Evolutionary conservation across 2,113 vertebrate species (phyloP).

Genomic region (Astatotilapia flaviijosephi): DNA sequence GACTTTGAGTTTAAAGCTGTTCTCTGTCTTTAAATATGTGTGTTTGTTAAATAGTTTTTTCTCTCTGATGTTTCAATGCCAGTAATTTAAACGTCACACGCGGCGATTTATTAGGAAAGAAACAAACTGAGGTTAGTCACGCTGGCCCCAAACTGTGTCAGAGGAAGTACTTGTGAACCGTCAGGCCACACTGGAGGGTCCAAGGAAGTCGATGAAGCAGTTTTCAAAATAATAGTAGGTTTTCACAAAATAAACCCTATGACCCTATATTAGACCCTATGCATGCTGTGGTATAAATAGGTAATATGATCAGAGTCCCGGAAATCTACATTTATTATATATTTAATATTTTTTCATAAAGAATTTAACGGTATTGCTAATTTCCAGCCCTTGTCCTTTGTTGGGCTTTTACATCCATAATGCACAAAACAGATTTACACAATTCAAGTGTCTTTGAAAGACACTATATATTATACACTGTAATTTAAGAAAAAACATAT

Average conservation of each 20-base stretch:
- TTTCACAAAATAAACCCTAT: conserved; percentile 13
- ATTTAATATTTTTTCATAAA: not conserved
- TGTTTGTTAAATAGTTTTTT: not conserved
- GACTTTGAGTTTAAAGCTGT: not conserved
- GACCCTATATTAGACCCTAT: not conserved
- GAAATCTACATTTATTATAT: not conserved
- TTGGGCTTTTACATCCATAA: not conserved
- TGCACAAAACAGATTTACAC: not conserved
- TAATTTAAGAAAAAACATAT: not conserved
- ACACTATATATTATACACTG: not conserved
- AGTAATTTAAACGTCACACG: not conserved
- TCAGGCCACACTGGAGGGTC: not conserved
- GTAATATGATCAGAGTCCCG: not conserved
- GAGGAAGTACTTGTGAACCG: conserved; percentile 20
- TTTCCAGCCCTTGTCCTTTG: not conserved
- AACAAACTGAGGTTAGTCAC: not conserved
- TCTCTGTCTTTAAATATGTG: not conserved
- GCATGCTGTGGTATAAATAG: not conserved
- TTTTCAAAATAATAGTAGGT: conserved; percentile 22
- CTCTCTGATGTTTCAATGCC: not conserved
- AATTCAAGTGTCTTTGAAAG: not conserved
- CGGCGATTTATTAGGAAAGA: not conserved
- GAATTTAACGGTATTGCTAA: not conserved
- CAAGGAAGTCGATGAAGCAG: not conserved
- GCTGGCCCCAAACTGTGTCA: not conserved